phyloP scores from a whole-genome alignment of 2,113 vertebrate species.

The Strix aluco region DNA sequence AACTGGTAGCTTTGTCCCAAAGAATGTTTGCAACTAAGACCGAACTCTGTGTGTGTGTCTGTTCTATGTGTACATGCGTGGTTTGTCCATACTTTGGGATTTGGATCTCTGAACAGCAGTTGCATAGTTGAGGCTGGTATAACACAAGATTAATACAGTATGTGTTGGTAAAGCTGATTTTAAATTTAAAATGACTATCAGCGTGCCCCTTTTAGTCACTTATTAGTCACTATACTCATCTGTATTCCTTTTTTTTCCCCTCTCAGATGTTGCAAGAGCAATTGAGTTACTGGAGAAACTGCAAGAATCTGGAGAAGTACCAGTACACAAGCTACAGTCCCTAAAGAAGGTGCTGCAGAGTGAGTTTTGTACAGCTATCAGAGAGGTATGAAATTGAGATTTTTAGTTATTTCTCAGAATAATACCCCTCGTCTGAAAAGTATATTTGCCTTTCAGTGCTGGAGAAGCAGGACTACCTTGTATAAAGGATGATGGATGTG shows the following conservation, averaged over 20 bases:
- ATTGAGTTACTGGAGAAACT: constrained; percentile 97
- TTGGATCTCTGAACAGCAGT: background rate
- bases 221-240: background rate
- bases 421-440: background rate
- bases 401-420: constrained; percentile 17
- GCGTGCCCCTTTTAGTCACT: background rate
- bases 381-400: constrained; percentile 88
- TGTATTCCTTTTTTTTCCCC: background rate
- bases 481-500: background rate
- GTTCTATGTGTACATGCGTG: rapidly evolving
- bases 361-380: constrained; percentile 98
- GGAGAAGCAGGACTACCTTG: background rate
- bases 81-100: background rate
- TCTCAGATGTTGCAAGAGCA: constrained; percentile 92
- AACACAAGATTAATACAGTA: background rate
- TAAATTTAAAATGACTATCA: background rate
- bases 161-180: constrained; percentile 8
- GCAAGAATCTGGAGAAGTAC: constrained; percentile 94
- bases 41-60: background rate
- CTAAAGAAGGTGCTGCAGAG: constrained; percentile 98
- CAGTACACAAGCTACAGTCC: constrained; percentile 95
- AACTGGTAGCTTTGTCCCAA: background rate
- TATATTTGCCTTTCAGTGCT: background rate
- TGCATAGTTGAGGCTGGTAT: background rate
- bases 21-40: background rate